These are phyloP conservation scores for Meiosimyza decipiens DNA, from an alignment of 2,888 invertebrate species.

Conservation along the genomic window DNA sequence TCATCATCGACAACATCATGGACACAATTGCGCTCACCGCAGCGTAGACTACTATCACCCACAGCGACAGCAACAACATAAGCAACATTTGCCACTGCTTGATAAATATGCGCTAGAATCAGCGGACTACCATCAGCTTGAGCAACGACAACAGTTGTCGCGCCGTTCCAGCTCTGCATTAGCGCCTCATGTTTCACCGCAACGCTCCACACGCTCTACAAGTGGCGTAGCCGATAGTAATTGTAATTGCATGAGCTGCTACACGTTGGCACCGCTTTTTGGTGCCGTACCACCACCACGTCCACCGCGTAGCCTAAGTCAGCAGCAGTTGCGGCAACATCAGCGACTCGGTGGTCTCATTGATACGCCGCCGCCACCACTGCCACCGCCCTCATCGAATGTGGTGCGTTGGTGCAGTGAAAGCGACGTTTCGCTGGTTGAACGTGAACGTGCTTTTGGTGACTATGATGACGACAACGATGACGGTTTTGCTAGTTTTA, in stretches of 20 bases:
- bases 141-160: background rate
- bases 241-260: slow-evolving; percentile 63
- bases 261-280: slow-evolving; percentile 60
- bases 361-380: slow-evolving; percentile 38
- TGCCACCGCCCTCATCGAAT: slow-evolving; percentile 33
- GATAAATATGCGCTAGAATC: slow-evolving; percentile 1
- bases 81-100: slow-evolving; percentile 18
- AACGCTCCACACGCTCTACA: slow-evolving; percentile 17
- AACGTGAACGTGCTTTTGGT: slow-evolving; percentile 45
- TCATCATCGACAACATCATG: slow-evolving; percentile 41
- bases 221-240: slow-evolving; percentile 32
- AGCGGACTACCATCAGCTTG: too few species aligned
- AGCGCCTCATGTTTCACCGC: background rate
- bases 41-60: slow-evolving; percentile 2
- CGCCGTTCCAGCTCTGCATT: background rate
- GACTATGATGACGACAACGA: slow-evolving; percentile 37
- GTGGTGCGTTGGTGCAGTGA: slow-evolving; percentile 65
- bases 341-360: slow-evolving; percentile 58
- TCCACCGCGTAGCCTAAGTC: slow-evolving; percentile 60
- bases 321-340: slow-evolving; percentile 61
- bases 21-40: slow-evolving; percentile 41
- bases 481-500: slow-evolving; percentile 26
- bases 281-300: slow-evolving; percentile 56
- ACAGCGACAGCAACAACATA: slow-evolving; percentile 33
- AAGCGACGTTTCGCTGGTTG: slow-evolving; percentile 60